Base-by-base conservation (phyloP, 2,888 invertebrate species). In the Lasiommata megera region DNA sequence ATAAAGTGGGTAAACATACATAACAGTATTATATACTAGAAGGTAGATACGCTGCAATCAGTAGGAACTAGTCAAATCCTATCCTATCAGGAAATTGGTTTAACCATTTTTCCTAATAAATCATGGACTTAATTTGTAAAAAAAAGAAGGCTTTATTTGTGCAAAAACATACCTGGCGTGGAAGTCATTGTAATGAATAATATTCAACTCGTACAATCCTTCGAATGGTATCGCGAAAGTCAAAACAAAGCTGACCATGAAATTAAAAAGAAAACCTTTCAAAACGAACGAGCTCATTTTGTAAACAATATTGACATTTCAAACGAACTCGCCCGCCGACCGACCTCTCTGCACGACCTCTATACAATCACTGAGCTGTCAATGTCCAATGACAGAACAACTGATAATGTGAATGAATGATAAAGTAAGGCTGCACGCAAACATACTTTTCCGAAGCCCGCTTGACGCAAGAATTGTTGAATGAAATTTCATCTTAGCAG, bases 181-280 rank as follows among this genome's bases (percentile, higher is more conserved):
- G 69, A 92, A 92, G 79, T 92, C 92, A 66, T 92, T 92, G 52
- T 92, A 88, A 68, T 92, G 92, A 52, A 92, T 83, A 50, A 93
- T 87, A 64, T 93, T 91, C 60, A 93, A 72, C 61, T 88, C 84
- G 63, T 91, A 93, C 29, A 92, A 67, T 66, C 91, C 89, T 64
- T 84, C 83, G 52, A 77, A 80, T 1, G 81, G 80, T 46, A 81
- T 56, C 2, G 83, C 80, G 56, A 84, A 78, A 37, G 77, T 71
- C 54, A 66, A 56, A 36, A 71, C 71, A 18, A 66, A 65, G 28
- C 63, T 65, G 12, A 73, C 52, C 34, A 62, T 57, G 14, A 65
- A 48, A 54, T 57, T 50, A 28, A 67, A 58, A 34, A 65, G 41
- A 31, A 69, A 61, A 64, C 50, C 58, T 41, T 60, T 63, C 34